Evolutionary conservation across 1,140 invertebrate species (phyloP).

Genomic region (Trichomalopsis sarcophagae): DNA sequence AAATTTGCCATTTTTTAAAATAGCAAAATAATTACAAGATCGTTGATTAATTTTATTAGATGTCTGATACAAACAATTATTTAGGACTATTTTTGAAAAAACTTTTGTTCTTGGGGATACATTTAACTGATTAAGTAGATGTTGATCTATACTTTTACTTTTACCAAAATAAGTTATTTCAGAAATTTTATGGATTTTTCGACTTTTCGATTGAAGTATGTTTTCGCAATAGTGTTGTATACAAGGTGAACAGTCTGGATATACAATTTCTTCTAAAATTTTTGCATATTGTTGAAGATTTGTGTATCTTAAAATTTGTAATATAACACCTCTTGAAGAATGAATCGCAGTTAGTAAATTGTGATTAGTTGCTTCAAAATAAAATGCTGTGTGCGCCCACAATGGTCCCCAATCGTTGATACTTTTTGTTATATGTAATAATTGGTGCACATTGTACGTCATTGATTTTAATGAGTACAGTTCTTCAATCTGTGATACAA

Average conservation of each 20-base stretch:
- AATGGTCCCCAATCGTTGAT: no score
- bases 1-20: not conserved
- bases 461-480: no score
- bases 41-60: not conserved
- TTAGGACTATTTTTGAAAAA: not conserved
- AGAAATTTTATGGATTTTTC: not conserved
- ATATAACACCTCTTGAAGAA: slow-evolving; percentile 36
- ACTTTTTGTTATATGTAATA: no score
- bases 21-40: not conserved
- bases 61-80: not conserved
- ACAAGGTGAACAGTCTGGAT: not conserved
- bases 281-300: not conserved
- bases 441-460: no score
- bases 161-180: not conserved
- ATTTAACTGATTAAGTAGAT: no score
- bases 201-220: not conserved
- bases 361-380: slow-evolving; percentile 15
- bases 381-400: not conserved
- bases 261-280: not conserved
- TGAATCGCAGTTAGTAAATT: slow-evolving; percentile 23
- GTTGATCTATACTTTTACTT: not conserved
- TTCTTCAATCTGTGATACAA: no score
- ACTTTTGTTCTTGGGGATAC: not conserved
- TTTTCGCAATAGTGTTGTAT: not conserved
- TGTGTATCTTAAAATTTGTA: slow-evolving; percentile 17